Evolutionary conservation across 2,888 invertebrate species (phyloP), one percentile per base, ranked within the genome.

Genomic region (Venustoraphidia nigricollis): DNA sequence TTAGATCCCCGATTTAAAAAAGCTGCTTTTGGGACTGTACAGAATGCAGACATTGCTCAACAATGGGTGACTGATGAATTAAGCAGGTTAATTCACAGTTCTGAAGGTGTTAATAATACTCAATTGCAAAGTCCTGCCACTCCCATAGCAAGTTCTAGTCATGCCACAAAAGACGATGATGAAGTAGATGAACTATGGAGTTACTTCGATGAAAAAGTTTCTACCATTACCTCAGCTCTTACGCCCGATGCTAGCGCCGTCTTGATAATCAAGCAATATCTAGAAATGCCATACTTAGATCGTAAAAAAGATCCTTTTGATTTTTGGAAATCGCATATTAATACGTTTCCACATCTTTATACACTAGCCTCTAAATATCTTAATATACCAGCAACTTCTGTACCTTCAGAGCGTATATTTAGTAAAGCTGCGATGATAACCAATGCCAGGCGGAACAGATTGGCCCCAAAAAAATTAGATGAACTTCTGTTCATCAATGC

Each of bases 1-100:
- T 37, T 49, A 10, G 49, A 49, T n/a, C 42, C 42, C 0, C 41
- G 49, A 14, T 49, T 44, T 17, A 49, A 45, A 36, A 48, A 45
- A 36, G 8, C 10, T 6, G 45, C 36, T 9, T 44, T 49, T 41
- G 41, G 41, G 4, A 8, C n/a, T 17, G 41, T 4, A 4, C 10
- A 13, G 8, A 41, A 41, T 41, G 41, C 13, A 14, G 41, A 41
- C 17, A 41, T 9, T 9, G 41, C 41, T n/a, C 4, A 3, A 8
- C 41, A 41, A 41, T 8, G 10, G 41, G 3, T 4, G 13, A 17
- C 8, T 9, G 11, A 41, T 5, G 41, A 41, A 17, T 4, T 8
- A 41, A 4, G 3, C 5, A 9, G 9, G 4, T 8, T 8, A 8
- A 41, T 41, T 2, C 3, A n/a, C 4, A 41, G 41, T 8, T 41